Conservation (phyloP, 1,140 invertebrate species). For the Telenomus remus region DNA sequence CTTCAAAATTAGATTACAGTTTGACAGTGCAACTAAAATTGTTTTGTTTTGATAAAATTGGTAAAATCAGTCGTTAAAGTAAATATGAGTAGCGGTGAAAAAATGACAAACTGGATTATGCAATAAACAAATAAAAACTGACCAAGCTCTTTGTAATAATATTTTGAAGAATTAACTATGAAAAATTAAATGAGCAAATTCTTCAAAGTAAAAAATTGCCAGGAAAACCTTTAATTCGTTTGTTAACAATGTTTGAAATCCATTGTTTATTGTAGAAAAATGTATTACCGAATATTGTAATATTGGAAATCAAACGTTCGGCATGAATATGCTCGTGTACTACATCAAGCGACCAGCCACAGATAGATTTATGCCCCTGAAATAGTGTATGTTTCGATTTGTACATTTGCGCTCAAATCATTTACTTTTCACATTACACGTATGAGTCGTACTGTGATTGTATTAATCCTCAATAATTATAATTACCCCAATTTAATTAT, state of each 20-base stretch:
- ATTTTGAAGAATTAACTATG: too few relatives aligned
- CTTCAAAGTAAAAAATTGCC: too few relatives aligned
- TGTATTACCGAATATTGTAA: neutral
- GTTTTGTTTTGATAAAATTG: too few relatives aligned
- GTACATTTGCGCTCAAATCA: slow-evolving; percentile 10
- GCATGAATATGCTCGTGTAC: neutral
- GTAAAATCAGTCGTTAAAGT: too few relatives aligned
- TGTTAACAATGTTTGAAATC: too few relatives aligned
- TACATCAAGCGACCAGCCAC: slow-evolving; percentile 17
- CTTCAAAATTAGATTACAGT: neutral
- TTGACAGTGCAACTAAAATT: too few relatives aligned
- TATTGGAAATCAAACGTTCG: neutral
- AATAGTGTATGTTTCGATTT: slow-evolving; percentile 7
- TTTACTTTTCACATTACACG: slow-evolving; percentile 13
- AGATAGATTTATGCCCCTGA: slow-evolving; percentile 6
- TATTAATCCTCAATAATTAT: slow-evolving; percentile 34
- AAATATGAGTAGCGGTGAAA: too few relatives aligned
- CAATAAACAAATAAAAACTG: too few relatives aligned
- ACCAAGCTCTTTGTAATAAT: too few relatives aligned
- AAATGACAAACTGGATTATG: too few relatives aligned
- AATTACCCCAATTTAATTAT: slow-evolving; percentile 34
- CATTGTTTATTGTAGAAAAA: neutral
- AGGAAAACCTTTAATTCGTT: too few relatives aligned
- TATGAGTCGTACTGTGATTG: slow-evolving; percentile 10
- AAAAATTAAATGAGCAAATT: too few relatives aligned